These are phyloP conservation scores for Limanda limanda DNA, from an alignment of 2,113 vertebrate genomes.

Conservation along the genomic window DNA sequence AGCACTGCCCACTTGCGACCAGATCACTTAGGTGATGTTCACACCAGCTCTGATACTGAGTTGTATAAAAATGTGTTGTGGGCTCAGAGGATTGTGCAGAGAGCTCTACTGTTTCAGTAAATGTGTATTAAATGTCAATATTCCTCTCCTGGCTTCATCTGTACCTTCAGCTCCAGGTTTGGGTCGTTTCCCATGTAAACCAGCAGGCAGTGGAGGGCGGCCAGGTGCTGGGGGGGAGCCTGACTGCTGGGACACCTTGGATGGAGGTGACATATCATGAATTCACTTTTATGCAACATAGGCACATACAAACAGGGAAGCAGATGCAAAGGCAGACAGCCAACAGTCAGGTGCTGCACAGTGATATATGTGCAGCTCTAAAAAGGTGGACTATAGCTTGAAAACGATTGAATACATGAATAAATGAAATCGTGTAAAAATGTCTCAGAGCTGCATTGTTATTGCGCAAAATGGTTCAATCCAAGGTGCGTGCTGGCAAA, in stretches of 20 bases:
- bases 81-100: no score
- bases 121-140: slow-evolving; percentile 6
- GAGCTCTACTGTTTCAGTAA: no score
- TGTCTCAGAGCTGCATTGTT: slow-evolving; percentile 14
- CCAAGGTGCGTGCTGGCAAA: background rate
- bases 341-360: background rate
- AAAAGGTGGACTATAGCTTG: background rate
- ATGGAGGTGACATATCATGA: slow-evolving; percentile 33
- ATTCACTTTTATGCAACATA: slow-evolving; percentile 47
- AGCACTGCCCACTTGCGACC: no score
- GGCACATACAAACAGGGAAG: slow-evolving; percentile 22
- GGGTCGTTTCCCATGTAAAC: slow-evolving; percentile 80
- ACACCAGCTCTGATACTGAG: no score
- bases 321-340: slow-evolving; percentile 16
- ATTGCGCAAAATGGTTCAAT: slow-evolving; percentile 6
- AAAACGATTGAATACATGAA: slow-evolving; percentile 3
- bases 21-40: no score
- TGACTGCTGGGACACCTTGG: slow-evolving; percentile 65
- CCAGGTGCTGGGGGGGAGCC: slow-evolving; percentile 85
- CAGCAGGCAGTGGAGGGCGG: slow-evolving; percentile 89
- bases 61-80: no score
- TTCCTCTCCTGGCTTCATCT: slow-evolving; percentile 1
- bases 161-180: slow-evolving; percentile 79
- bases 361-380: slow-evolving; percentile 23
- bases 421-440: slow-evolving; percentile 10